These are phyloP conservation scores for Colletes latitarsis DNA, from an alignment of 1,140 invertebrate genomes.

Conservation along the genomic window DNA sequence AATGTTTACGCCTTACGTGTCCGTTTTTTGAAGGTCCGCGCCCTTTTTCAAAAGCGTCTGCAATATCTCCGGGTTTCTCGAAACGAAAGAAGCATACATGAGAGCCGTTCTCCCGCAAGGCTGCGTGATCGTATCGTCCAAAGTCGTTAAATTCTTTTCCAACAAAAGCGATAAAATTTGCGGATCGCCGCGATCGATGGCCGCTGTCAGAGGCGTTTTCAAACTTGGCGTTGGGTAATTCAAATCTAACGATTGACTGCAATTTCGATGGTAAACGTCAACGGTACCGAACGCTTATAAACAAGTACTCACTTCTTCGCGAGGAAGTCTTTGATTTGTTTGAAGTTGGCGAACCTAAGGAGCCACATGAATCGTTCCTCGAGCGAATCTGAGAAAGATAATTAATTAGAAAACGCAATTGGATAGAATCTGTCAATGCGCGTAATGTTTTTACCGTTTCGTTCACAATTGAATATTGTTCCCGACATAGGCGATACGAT, in stretches of 20 bases:
- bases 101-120: conserved; percentile 56
- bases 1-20: conserved; percentile 41
- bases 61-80: conserved; percentile 52
- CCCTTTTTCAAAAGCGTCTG: conserved; percentile 55
- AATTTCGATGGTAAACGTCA: not conserved
- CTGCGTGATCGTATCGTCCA: conserved; percentile 54
- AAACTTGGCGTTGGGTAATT: conserved; percentile 62
- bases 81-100: conserved; percentile 59
- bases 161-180: conserved; percentile 55
- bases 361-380: conserved; percentile 61
- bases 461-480: not conserved
- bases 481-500: not conserved
- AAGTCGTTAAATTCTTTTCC: conserved; percentile 31
- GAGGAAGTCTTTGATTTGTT: conserved; percentile 49
- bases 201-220: conserved; percentile 75
- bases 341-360: conserved; percentile 43
- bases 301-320: conserved; percentile 36
- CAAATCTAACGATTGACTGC: conserved; percentile 51
- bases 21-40: conserved; percentile 40
- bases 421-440: not conserved
- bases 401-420: not conserved
- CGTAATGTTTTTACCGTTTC: not conserved
- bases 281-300: too few species aligned
- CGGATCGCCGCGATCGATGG: conserved; percentile 76
- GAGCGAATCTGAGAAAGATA: not conserved